Base-by-base conservation (phyloP, 2,888 invertebrate genomes). In the Sinhomidia bicolor region DNA sequence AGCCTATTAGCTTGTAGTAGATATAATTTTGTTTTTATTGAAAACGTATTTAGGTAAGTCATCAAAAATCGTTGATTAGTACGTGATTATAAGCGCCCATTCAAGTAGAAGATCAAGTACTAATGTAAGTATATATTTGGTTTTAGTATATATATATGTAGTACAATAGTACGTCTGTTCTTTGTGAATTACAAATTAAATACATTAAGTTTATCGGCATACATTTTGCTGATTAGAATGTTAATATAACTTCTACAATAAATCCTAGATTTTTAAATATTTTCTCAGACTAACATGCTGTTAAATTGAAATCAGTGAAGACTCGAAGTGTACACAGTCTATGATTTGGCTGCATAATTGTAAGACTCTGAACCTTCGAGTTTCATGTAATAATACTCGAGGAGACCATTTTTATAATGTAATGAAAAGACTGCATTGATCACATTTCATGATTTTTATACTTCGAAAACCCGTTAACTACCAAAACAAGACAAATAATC, bases 351-450 rank as follows among this genome's bases (percentile, higher is more conserved):
- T 87, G 87, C 76, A 82, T 29, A 82, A 60, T 81, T 79, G 44
- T 87, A 87, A 87, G 87, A 87, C 87, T 87, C 87, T 87, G 87
- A 87, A 82, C 82, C 81, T 87, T 82, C 87, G 87, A 87, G 87
- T 87, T 74, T 26, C 65, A 54, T 87, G n/a, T n/a, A n/a, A n/a
- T n/a, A 87, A 87, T 87, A 87, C 87, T 87, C 87, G 87, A 87
- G 87, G 82, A 87, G 82, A 81, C 87, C 87, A 80, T 87, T 86
- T 44, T 47, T 78, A n/a, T 54, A 82, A 87, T 86, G 71, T 86
- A 86, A 74, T 81, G 82, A 87, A 86, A 86, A 86, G 86, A 87
- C 87, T 87, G 82, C 82, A 82, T 87, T 87, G 81, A 85, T 87
- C 87, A 87, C 87, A 87, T 82, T 86, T 51, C n/a, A 74, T 26